Evolutionary conservation across 2,113 vertebrate genomes (phyloP).

Genomic region (Phaetusa simplex): DNA sequence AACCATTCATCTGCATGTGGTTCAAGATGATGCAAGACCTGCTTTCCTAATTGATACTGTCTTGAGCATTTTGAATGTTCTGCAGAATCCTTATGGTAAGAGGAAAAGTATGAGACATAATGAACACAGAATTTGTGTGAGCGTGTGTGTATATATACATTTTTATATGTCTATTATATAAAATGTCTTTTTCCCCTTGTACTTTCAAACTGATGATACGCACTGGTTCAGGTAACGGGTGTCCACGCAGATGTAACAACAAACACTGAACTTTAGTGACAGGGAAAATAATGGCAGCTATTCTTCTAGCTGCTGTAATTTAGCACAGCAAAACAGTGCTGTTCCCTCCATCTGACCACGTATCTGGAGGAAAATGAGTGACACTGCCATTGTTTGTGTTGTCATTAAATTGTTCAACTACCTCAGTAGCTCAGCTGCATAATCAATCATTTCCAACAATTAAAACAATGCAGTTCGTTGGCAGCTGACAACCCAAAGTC

Average conservation of each 20-base stretch:
- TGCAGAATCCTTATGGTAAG: neutral
- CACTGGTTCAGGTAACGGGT: neutral
- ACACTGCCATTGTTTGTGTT: neutral
- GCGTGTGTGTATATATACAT: neutral
- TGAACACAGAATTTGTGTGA: neutral
- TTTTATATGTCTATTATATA: neutral
- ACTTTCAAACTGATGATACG: rapidly evolving
- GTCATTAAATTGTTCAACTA: neutral
- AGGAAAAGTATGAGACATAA: neutral
- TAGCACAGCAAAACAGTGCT: neutral
- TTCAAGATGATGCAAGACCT: neutral
- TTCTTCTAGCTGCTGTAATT: neutral
- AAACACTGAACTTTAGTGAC: neutral
- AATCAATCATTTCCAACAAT: slow-evolving; percentile 11
- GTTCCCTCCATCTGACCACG: neutral
- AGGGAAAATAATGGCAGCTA: neutral
- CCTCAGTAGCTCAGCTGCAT: slow-evolving; percentile 27
- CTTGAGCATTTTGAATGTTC: neutral
- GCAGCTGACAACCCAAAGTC: neutral
- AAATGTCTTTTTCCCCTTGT: neutral
- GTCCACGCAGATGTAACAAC: neutral
- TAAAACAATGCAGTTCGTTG: neutral
- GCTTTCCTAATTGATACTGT: neutral
- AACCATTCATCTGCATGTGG: neutral
- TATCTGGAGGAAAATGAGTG: neutral